A percentile compares a stretch with the other conserved stretches of the same genome.
These are phyloP conservation scores for Stegastes partitus DNA, from an alignment of 2,113 vertebrate genomes.

Conservation along the genomic window DNA sequence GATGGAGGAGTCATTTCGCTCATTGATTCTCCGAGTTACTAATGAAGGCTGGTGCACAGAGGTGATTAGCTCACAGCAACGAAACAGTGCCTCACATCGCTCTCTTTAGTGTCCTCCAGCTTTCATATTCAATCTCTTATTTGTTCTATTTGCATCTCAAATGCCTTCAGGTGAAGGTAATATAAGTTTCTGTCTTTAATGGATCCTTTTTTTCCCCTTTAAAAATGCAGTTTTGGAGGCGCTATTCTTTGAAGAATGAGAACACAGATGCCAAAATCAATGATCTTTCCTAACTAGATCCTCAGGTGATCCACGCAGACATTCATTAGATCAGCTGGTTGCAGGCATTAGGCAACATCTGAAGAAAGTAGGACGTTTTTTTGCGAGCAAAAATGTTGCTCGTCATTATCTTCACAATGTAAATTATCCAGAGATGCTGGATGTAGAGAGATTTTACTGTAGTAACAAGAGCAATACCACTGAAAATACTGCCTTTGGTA, in stretches of 20 bases:
- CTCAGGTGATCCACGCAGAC: not conserved
- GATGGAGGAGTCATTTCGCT: slow-evolving; percentile 10
- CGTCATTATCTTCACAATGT: not conserved
- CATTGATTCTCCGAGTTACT: slow-evolving; percentile 41
- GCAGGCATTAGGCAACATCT: not conserved
- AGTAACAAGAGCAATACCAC: too few species aligned
- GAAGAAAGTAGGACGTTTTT: not conserved
- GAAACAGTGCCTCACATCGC: not conserved
- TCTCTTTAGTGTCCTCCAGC: slow-evolving; percentile 1
- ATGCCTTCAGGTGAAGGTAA: not conserved
- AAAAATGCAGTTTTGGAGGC: not conserved
- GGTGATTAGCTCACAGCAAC: slow-evolving; percentile 40
- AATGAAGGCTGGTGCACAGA: slow-evolving; percentile 24
- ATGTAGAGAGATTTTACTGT: too few species aligned
- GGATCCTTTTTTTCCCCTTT: too few species aligned
- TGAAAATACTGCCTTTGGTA: too few species aligned
- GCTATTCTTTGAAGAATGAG: not conserved
- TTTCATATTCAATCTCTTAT: not conserved
- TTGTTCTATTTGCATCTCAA: not conserved
- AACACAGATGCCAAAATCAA: not conserved
- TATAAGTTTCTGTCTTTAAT: too few species aligned
- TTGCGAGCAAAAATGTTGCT: not conserved
- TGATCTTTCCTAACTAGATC: not conserved
- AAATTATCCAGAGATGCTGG: not conserved
- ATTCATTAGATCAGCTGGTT: not conserved